Conservation (phyloP, 2,888 invertebrate species). For the Laspeyria flexula region DNA sequence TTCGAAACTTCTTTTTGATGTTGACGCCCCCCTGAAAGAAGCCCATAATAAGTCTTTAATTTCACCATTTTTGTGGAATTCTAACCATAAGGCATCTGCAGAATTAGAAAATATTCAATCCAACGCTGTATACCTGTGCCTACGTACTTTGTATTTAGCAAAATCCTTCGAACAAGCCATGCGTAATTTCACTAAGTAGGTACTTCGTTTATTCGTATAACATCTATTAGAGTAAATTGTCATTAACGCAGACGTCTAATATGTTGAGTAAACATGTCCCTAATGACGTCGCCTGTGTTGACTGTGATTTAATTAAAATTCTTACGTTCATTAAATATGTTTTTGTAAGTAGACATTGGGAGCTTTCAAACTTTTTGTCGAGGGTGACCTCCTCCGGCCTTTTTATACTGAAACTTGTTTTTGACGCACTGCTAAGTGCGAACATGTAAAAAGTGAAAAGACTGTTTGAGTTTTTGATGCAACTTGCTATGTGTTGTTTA, state of each 20-base stretch:
- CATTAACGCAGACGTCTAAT: constrained; percentile 43
- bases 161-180: constrained; percentile 20
- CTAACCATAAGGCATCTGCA: no score
- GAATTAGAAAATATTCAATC: no score
- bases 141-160: constrained; percentile 17
- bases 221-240: constrained; percentile 42
- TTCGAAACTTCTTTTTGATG: no score
- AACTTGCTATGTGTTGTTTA: not conserved
- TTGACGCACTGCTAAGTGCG: constrained; percentile 14
- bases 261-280: constrained; percentile 42
- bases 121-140: no score
- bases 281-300: constrained; percentile 37
- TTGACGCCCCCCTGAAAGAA: no score
- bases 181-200: constrained; percentile 20
- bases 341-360: constrained; percentile 29
- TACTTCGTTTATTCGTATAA: constrained; percentile 27
- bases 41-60: no score
- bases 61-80: no score
- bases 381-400: constrained; percentile 30
- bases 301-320: constrained; percentile 50
- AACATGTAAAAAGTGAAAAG: constrained; percentile 20
- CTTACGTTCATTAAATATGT: constrained; percentile 37
- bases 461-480: constrained; percentile 1
- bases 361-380: constrained; percentile 33
- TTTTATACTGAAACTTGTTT: constrained; percentile 19